These are phyloP conservation scores for Sarcophaga bullata DNA, from an alignment of 1,140 invertebrate genomes.

Conservation along the genomic window DNA sequence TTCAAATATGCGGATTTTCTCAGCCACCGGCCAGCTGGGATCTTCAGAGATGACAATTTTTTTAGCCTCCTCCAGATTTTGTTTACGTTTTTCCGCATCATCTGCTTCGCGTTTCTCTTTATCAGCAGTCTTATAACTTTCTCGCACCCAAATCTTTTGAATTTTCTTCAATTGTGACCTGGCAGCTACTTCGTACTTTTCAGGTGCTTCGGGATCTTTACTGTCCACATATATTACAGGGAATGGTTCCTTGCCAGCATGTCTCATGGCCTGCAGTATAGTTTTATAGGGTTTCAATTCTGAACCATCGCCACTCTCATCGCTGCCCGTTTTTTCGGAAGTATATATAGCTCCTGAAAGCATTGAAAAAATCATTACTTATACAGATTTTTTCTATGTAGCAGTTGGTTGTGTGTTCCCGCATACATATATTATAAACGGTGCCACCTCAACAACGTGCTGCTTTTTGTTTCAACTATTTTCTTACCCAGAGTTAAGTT, in stretches of 20 bases:
- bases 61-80: slow-evolving; percentile 94
- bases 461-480: background rate
- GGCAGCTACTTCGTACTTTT: slow-evolving; percentile 81
- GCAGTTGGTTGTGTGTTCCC: background rate
- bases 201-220: slow-evolving; percentile 75
- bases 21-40: slow-evolving; percentile 76
- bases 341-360: slow-evolving; percentile 77
- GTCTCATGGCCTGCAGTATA: slow-evolving; percentile 86
- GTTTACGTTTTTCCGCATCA: slow-evolving; percentile 83
- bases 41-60: slow-evolving; percentile 86
- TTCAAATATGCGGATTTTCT: slow-evolving; percentile 82
- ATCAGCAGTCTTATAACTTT: slow-evolving; percentile 82
- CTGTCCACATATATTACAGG: slow-evolving; percentile 90
- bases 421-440: background rate
- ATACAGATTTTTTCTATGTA: background rate
- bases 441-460: slow-evolving; percentile 37
- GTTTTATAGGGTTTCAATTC: slow-evolving; percentile 92
- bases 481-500: slow-evolving; percentile 35
- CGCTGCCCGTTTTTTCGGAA: slow-evolving; percentile 86
- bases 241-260: slow-evolving; percentile 85
- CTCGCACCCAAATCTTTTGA: slow-evolving; percentile 87
- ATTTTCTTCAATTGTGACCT: slow-evolving; percentile 97
- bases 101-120: slow-evolving; percentile 82
- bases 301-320: slow-evolving; percentile 87
- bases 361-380: background rate